Percentiles rank a stretch among this genome's conserved stretches.
phyloP scores from a whole-genome alignment of 2,888 invertebrate species.

The Philopedon plagiatum region DNA sequence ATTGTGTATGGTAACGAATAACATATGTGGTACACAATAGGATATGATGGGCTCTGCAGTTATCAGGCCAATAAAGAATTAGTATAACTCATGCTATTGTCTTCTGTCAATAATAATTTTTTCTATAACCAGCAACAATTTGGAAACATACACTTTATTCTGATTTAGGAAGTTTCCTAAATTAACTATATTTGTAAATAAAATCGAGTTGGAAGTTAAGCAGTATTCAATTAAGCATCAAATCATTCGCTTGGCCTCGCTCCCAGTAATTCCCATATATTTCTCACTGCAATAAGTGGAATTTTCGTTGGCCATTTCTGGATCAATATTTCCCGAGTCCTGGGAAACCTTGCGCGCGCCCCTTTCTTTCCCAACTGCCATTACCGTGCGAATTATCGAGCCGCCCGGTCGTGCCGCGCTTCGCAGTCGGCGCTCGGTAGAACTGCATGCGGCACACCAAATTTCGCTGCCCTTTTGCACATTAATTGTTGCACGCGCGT shows the following conservation, averaged over 20 bases:
- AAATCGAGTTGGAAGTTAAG: slow-evolving; percentile 9
- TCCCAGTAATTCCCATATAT: slow-evolving; percentile 46
- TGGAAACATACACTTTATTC: background rate
- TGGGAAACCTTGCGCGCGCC: slow-evolving; percentile 63
- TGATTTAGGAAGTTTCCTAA: background rate
- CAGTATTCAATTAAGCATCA: slow-evolving; percentile 11
- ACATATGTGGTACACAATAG: too few relatives aligned
- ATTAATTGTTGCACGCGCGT: slow-evolving; percentile 42
- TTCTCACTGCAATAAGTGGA: slow-evolving; percentile 49
- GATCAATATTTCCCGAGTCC: slow-evolving; percentile 62
- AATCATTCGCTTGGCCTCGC: slow-evolving; percentile 26
- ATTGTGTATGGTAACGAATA: too few relatives aligned
- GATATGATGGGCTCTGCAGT: background rate
- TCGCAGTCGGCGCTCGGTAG: slow-evolving; percentile 55
- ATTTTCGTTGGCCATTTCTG: slow-evolving; percentile 56
- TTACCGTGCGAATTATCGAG: slow-evolving; percentile 63
- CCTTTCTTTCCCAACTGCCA: slow-evolving; percentile 60
- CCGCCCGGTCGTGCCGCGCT: slow-evolving; percentile 59
- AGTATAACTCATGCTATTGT: background rate
- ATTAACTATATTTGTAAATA: background rate
- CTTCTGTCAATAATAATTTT: too few relatives aligned
- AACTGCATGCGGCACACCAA: slow-evolving; percentile 54
- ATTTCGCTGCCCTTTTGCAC: slow-evolving; percentile 37
- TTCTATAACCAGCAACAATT: background rate
- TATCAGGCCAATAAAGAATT: background rate